A percentile compares a stretch with the other conserved stretches of the same genome.
These are phyloP conservation scores for Helicoverpa assulta DNA, from an alignment of 2,888 invertebrate species.

Conservation along the genomic window DNA sequence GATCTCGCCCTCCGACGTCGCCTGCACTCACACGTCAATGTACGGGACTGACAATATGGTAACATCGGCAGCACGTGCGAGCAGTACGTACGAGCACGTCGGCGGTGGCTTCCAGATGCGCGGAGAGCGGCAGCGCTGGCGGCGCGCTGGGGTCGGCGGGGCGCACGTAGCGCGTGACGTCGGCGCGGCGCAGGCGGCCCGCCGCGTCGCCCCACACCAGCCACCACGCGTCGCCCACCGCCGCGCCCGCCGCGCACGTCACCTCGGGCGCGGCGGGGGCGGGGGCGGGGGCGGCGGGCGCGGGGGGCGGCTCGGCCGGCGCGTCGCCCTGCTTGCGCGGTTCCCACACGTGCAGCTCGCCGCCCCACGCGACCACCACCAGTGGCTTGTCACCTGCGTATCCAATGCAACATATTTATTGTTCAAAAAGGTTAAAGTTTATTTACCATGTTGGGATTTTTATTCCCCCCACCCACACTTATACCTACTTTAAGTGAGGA, in stretches of 20 bases:
- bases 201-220: conserved; percentile 81
- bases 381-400: conserved; percentile 88
- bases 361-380: conserved; percentile 92
- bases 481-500: too few relatives aligned
- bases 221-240: conserved; percentile 74
- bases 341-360: conserved; percentile 91
- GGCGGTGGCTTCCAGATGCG: conserved; percentile 1
- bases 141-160: conserved; percentile 16
- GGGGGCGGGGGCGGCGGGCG: too few relatives aligned
- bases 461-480: too few relatives aligned
- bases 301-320: conserved; percentile 81
- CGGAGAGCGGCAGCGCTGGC: conserved; percentile 19
- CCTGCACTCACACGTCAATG: neutral
- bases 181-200: conserved; percentile 69
- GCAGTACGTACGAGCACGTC: conserved; percentile 1
- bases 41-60: too few relatives aligned
- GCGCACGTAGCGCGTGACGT: conserved; percentile 34
- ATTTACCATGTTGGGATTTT: too few relatives aligned
- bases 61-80: too few relatives aligned
- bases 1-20: conserved; percentile 83
- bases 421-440: too few relatives aligned
- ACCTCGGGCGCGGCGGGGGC: conserved; percentile 45
- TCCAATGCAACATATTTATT: too few relatives aligned
- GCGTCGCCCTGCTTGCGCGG: conserved; percentile 90
- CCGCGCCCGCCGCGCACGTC: conserved; percentile 71